phyloP scores from a whole-genome alignment of 2,888 invertebrate species.

The Neria commutata region DNA sequence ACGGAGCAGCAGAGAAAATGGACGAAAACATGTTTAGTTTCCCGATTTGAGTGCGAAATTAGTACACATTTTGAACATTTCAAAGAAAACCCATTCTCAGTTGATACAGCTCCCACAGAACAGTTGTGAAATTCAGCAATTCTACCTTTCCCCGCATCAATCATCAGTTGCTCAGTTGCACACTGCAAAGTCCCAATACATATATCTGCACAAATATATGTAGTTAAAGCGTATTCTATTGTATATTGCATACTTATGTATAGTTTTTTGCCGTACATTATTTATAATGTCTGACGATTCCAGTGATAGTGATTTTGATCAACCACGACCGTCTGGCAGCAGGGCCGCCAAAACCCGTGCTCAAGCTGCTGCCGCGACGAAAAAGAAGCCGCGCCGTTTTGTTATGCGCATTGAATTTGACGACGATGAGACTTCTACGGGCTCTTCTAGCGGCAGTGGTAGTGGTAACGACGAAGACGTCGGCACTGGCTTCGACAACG shows the following conservation, averaged over 20 bases:
- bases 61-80: conserved; percentile 15
- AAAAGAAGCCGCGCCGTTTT: conserved; percentile 54
- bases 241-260: conserved; percentile 35
- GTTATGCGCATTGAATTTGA: conserved; percentile 60
- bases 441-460: conserved; percentile 28
- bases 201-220: conserved; percentile 25
- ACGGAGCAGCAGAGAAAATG: too few relatives aligned
- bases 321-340: conserved; percentile 37
- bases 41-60: conserved; percentile 4
- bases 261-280: conserved; percentile 31
- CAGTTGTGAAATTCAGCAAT: neutral
- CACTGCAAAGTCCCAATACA: neutral
- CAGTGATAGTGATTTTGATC: conserved; percentile 45
- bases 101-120: neutral
- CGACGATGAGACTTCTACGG: conserved; percentile 43
- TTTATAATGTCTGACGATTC: conserved; percentile 45
- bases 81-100: neutral
- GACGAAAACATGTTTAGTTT: too few relatives aligned
- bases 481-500: conserved; percentile 27
- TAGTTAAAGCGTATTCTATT: conserved; percentile 33
- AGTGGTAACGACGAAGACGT: conserved; percentile 30
- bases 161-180: too few relatives aligned
- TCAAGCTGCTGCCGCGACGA: neutral
- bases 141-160: neutral
- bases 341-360: conserved; percentile 27